Evolutionary conservation across 2,113 vertebrate species (phyloP).

Genomic region (Balaeniceps rex): DNA sequence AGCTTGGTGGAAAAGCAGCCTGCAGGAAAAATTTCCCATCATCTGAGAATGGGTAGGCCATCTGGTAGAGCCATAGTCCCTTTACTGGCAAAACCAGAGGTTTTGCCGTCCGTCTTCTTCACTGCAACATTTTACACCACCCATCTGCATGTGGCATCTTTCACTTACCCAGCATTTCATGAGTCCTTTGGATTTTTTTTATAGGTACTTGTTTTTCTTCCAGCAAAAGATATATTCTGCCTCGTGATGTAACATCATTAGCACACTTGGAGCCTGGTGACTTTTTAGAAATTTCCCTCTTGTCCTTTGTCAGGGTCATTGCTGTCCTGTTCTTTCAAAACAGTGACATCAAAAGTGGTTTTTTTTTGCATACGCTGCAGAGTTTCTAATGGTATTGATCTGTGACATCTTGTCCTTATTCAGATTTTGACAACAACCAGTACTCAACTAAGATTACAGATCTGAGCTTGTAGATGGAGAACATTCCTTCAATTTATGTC

Average conservation of each 20-base stretch:
- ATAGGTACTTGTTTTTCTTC: not conserved
- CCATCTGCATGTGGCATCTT: not conserved
- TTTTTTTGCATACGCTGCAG: not conserved
- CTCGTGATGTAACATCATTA: rapidly evolving
- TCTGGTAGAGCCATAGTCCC: not conserved
- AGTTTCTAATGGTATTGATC: not conserved
- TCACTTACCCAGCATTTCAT: not conserved
- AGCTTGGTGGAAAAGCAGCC: not conserved
- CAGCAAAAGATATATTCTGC: not conserved
- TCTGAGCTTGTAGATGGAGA: not conserved
- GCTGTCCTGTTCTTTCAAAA: not conserved
- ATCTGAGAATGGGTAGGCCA: not conserved
- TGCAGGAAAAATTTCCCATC: not conserved
- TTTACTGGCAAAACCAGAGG: not conserved
- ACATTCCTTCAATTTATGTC: not conserved
- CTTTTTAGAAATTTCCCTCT: not conserved
- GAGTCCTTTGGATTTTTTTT: not conserved
- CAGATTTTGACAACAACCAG: not conserved
- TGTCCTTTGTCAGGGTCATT: not conserved
- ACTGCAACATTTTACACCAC: not conserved
- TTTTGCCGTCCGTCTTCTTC: not conserved
- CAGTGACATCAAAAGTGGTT: not conserved
- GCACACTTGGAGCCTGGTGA: not conserved
- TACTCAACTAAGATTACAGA: not conserved
- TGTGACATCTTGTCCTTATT: not conserved